Evolutionary conservation across 2,888 invertebrate species (phyloP).

Genomic region (Nemotelus pantherinus): DNA sequence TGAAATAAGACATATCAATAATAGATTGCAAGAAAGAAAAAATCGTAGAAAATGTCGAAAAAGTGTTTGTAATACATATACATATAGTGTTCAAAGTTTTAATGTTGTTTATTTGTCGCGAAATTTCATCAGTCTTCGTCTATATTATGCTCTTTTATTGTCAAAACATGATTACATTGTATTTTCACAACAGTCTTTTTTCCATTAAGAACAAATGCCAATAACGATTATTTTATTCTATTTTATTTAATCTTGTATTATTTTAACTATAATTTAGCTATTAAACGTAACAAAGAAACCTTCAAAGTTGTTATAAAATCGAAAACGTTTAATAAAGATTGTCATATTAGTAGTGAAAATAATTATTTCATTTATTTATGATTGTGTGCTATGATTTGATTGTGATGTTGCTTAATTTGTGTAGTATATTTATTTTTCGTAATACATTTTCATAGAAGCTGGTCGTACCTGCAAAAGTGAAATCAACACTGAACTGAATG

Average conservation of each 20-base stretch:
- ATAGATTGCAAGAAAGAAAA: neutral
- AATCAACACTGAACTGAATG: too few species aligned
- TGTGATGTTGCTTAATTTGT: too few species aligned
- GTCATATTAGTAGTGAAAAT: conserved; percentile 26
- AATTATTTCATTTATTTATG: neutral
- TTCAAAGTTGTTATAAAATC: conserved; percentile 36
- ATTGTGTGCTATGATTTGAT: too few species aligned
- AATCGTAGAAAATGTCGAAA: neutral
- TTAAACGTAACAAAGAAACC: conserved; percentile 31
- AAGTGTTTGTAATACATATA: too few species aligned
- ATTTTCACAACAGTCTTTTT: conserved; percentile 1
- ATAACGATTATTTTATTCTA: conserved; percentile 24
- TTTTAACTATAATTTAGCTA: conserved; percentile 21
- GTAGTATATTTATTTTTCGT: too few species aligned
- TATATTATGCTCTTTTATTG: conserved; percentile 27
- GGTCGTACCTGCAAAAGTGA: too few species aligned
- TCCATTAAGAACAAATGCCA: conserved; percentile 33
- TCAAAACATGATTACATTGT: neutral
- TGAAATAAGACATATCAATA: conserved; percentile 42
- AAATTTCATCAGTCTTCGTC: neutral
- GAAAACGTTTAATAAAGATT: conserved; percentile 16
- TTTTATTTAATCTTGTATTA: conserved; percentile 38
- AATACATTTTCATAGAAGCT: too few species aligned
- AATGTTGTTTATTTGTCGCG: neutral
- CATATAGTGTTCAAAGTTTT: neutral